Evolutionary conservation across 2,113 vertebrate genomes (phyloP), one percentile per base, ranked within the genome.

Genomic region (Microtus pennsylvanicus): DNA sequence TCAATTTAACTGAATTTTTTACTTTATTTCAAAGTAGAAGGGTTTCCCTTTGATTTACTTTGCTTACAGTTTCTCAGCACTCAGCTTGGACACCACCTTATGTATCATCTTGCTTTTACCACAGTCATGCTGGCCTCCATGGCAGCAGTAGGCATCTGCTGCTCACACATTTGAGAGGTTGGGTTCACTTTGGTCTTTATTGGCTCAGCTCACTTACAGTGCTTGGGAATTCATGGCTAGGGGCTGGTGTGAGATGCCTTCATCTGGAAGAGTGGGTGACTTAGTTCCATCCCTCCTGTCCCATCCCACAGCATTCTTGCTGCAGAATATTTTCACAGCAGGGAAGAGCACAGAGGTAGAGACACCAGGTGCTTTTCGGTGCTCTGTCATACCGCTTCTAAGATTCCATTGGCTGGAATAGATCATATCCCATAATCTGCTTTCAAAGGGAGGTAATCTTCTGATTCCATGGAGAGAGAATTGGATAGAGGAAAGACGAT

Each of bases 401-500:
- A 65, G 16, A 72, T 30, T 28, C 42, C 65, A 33, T 33, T 93
- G 55, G 22, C 33, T 70, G 17, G 75, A 88, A 50, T 58, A 94
- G 89, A 81, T 90, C 42, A 85, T 12, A 72, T 96, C 82, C 80
- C 52, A 90, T 42, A 82, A 70, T 38, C 91, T 92, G 69, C 12
- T 26, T 63, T 12, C 61, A 45, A 91, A 45, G 26, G 75, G 7
- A 78, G 35, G 5, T 3, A 86, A 35, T 50, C 30, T 92, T 13
- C 28, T 69, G 3, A 38, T 87, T 87, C 13, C 35, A 21, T 26
- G 2, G 24, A 86, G 33, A 86, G 33, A 35, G 26, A 19, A 61
- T 52, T 42, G 61, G 50, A 35, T 47, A 69, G 9, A 38, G 4
- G 2, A 14, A 55, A 21, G 50, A 58, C 13, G 16, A n/a, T 47